phyloP scores from a whole-genome alignment of 1,140 invertebrate species.

The Drosophila insularis region DNA sequence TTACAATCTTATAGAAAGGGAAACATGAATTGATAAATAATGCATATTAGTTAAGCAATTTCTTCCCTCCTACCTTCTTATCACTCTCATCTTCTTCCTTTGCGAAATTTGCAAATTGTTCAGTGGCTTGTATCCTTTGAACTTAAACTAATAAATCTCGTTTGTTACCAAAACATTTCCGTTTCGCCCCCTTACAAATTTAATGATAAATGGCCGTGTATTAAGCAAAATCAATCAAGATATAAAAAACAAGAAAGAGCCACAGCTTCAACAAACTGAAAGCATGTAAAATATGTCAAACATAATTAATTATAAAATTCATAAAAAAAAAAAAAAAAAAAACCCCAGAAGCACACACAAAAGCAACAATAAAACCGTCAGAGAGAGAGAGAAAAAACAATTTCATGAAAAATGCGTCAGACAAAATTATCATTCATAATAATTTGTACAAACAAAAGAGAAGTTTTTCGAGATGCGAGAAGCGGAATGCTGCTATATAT shows the following conservation, averaged over 20 bases:
- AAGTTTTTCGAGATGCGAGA: neutral
- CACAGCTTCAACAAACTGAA: neutral
- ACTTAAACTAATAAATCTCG: conserved; percentile 3
- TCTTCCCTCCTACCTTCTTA: neutral
- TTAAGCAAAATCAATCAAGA: conserved; percentile 68
- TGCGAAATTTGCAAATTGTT: conserved; percentile 1
- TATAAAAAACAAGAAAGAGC: conserved; percentile 35
- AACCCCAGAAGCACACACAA: conserved; percentile 33
- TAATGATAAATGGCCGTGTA: conserved; percentile 55
- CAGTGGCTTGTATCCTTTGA: neutral
- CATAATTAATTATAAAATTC: conserved; percentile 72
- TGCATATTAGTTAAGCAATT: conserved; percentile 1
- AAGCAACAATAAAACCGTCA: conserved; percentile 57
- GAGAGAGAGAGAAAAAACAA: conserved; percentile 29
- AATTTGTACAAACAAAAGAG: conserved; percentile 67
- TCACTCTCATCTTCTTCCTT: neutral
- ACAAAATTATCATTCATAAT: conserved; percentile 75
- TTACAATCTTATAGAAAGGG: neutral
- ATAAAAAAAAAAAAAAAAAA: conserved; percentile 71
- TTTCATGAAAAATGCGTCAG: conserved; percentile 67
- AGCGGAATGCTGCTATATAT: neutral
- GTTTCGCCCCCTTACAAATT: conserved; percentile 32
- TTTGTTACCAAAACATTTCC: neutral
- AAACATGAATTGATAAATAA: conserved; percentile 15
- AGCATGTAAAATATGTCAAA: conserved; percentile 63